phyloP scores from a whole-genome alignment of 2,797 vertebrate species.

The Percopsis omiscomaycus region DNA sequence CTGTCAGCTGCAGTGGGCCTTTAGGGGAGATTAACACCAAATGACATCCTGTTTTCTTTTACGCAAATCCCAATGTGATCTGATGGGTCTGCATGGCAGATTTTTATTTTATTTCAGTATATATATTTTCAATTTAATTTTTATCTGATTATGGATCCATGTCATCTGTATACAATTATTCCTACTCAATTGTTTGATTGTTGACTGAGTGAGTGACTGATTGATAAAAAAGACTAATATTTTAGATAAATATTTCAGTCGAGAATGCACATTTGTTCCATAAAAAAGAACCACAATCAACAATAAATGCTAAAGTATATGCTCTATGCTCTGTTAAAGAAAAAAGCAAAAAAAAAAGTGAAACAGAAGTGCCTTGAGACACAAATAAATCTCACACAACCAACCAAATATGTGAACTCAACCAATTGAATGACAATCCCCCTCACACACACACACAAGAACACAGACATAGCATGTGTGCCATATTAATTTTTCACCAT shows the following conservation, averaged over 20 bases:
- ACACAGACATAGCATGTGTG: slow-evolving; percentile 23
- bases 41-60: slow-evolving; percentile 59
- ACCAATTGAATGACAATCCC: not conserved
- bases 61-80: slow-evolving; percentile 55
- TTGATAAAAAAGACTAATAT: too few relatives aligned
- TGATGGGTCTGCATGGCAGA: not conserved
- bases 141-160: too few relatives aligned
- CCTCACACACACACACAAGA: slow-evolving; percentile 5
- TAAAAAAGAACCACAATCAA: too few relatives aligned
- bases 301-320: too few relatives aligned
- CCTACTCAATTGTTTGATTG: too few relatives aligned
- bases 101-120: too few relatives aligned
- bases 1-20: slow-evolving; percentile 63
- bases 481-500: slow-evolving; percentile 66
- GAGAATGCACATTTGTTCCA: too few relatives aligned
- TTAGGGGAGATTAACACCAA: slow-evolving; percentile 63
- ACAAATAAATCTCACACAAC: slow-evolving; percentile 2
- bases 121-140: too few relatives aligned
- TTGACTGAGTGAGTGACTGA: too few relatives aligned
- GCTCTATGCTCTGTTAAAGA: not conserved
- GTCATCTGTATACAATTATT: too few relatives aligned
- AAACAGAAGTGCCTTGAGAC: not conserved
- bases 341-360: not conserved
- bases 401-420: not conserved
- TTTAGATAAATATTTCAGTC: too few relatives aligned